Base-by-base conservation (phyloP, 2,888 invertebrate species). In the Caenorhabditis doughertyi region DNA sequence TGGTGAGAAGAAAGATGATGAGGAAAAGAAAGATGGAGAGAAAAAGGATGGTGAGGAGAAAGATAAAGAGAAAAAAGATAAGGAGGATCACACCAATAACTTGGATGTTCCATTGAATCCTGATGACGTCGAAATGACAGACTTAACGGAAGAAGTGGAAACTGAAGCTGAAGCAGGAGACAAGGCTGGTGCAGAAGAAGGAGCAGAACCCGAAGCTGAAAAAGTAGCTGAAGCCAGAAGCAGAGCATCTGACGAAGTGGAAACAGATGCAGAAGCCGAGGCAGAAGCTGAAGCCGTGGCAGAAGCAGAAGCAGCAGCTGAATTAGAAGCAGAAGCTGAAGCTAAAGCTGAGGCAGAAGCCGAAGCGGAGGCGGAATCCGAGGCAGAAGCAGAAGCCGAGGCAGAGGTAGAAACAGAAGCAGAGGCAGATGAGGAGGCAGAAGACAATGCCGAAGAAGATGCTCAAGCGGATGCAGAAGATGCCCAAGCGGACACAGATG, bases 21-120 rank as follows among this genome's bases (percentile, higher is more conserved):
- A n/a, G n/a, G 29, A 47, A 5, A 29, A 58, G 13, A 42, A 60
- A 23, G 25, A 56, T 18, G 39, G 35, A 62, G 44, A 55, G 27
- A 49, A 71, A 55, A 35, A 53, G 18, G n/a, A 68, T 2, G 42
- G 39, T 18, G 21, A 49, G 39, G 51, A 16, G 18, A 62, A 51
- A 13, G 51, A 39, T n/a, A 55, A 42, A 27, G 68, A n/a, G 3
- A 56, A 56, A 2, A 35, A 32, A 18, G 1, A 18, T 11, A 2
- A 18, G 16, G 39, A 23, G 16, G 23, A 23, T 32, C 29, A 29
- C n/a, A 44, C 62, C 23, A 62, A 62, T 18, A 27, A 62, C 18
- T n/a, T 68, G 11, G 42, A 68, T 55, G 29, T 68, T 53, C 55
- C 68, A n/a, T 29, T 53, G 0, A 32, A 68, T 25, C 27, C 62